Evolutionary conservation across 2,888 invertebrate genomes (phyloP).

Genomic region (Callinectes sapidus): DNA sequence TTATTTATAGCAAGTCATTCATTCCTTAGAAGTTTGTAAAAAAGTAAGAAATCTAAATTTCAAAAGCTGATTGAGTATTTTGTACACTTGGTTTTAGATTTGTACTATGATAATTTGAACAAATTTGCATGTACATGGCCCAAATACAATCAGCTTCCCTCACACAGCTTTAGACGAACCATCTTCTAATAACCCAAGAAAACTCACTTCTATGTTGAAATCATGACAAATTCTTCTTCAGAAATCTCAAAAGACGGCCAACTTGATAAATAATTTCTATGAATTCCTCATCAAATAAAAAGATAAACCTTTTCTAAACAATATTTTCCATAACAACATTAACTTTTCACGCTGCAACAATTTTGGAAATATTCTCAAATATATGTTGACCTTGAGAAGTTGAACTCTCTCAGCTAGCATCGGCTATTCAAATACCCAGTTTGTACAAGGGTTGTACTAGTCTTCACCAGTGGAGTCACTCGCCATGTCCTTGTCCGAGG

Average conservation of each 20-base stretch:
- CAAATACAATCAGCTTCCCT: constrained; percentile 43
- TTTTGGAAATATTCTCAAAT: constrained; percentile 6
- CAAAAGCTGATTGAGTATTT: constrained; percentile 52
- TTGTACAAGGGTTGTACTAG: constrained; percentile 29
- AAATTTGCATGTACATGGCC: constrained; percentile 19
- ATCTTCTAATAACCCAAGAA: not conserved
- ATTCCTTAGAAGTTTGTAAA: constrained; percentile 38
- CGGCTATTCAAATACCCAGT: not conserved
- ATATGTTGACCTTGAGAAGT: not conserved
- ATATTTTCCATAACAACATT: not conserved
- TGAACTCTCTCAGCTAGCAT: not conserved
- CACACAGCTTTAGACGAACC: not conserved
- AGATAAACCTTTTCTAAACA: not conserved
- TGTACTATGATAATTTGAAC: constrained; percentile 46
- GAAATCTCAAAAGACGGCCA: not conserved
- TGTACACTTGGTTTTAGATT: constrained; percentile 54
- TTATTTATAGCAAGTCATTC: constrained; percentile 12
- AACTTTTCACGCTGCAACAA: not conserved
- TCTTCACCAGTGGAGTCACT: constrained; percentile 62
- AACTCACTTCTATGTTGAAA: not conserved
- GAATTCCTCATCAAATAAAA: not conserved
- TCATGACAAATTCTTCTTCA: not conserved
- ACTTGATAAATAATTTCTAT: not conserved
- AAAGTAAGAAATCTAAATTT: constrained; percentile 52
- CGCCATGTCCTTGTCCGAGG: constrained; percentile 61